Percentiles rank a stretch among this genome's conserved stretches.
phyloP scores from a whole-genome alignment of 1,140 invertebrate genomes.

The Caenorhabditis inopinata region DNA sequence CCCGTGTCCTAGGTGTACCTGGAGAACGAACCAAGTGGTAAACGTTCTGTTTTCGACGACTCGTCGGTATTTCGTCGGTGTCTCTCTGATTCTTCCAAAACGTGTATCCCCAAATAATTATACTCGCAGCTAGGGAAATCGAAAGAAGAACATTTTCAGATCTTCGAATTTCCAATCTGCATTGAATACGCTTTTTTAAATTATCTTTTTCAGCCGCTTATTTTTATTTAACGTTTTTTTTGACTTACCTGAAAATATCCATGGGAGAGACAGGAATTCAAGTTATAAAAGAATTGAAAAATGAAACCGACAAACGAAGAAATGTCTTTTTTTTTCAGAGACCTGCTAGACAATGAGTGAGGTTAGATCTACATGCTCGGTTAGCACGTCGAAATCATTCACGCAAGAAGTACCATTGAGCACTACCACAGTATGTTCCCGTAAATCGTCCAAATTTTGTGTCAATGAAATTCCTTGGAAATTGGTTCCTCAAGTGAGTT shows the following conservation, averaged over 20 bases:
- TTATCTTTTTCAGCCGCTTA: too few species aligned
- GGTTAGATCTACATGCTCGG: neutral
- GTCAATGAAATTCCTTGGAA: constrained; percentile 13
- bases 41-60: neutral
- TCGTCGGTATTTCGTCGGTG: neutral
- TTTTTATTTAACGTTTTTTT: neutral
- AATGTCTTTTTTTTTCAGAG: too few species aligned
- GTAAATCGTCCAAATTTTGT: neutral
- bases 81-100: neutral
- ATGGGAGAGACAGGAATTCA: neutral
- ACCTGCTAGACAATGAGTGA: neutral
- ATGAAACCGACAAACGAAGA: too few species aligned
- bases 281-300: too few species aligned
- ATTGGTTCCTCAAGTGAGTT: neutral
- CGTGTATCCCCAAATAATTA: neutral
- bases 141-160: neutral
- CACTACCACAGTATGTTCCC: neutral
- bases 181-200: neutral
- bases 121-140: neutral
- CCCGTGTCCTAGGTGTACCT: neutral
- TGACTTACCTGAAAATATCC: neutral
- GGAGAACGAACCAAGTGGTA: neutral
- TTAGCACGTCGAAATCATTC: neutral
- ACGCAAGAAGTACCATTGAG: neutral
- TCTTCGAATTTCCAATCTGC: neutral